These are phyloP conservation scores for Lutjanus argentimaculatus DNA, from an alignment of 2,797 vertebrate species.

Conservation along the genomic window DNA sequence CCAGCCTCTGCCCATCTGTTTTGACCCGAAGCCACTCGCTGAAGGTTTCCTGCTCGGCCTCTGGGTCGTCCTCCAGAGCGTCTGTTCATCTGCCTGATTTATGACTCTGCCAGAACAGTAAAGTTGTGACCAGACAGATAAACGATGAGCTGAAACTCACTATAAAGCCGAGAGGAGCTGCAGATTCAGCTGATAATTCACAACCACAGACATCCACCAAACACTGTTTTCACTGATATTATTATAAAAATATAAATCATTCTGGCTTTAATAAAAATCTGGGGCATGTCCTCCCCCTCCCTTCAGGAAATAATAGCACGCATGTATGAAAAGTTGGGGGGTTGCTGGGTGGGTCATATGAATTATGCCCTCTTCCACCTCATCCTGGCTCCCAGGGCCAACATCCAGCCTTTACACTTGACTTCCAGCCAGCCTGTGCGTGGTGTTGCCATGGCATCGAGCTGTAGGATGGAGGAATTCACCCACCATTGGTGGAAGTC, in stretches of 20 bases:
- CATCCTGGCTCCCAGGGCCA: neutral
- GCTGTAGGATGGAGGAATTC: constrained; percentile 52
- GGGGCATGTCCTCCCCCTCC: neutral
- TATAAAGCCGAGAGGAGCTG: no score
- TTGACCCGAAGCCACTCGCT: no score
- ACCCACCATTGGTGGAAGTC: constrained; percentile 33
- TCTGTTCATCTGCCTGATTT: no score
- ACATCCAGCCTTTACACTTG: constrained; percentile 17
- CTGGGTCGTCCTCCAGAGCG: neutral
- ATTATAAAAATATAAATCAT: neutral
- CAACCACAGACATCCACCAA: neutral
- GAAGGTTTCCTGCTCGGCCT: neutral
- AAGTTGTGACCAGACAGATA: neutral
- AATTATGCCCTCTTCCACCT: neutral
- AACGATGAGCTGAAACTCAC: neutral
- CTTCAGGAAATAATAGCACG: no score
- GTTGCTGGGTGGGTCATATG: neutral
- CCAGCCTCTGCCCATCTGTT: no score
- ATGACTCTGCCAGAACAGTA: no score
- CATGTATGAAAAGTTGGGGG: neutral
- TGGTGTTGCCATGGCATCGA: constrained; percentile 44
- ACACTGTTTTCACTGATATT: neutral
- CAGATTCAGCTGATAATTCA: neutral
- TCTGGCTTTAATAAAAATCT: neutral
- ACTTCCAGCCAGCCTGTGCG: constrained; percentile 11